Evolutionary conservation across 2,797 vertebrate genomes (phyloP).

Genomic region (Varecia variegata): DNA sequence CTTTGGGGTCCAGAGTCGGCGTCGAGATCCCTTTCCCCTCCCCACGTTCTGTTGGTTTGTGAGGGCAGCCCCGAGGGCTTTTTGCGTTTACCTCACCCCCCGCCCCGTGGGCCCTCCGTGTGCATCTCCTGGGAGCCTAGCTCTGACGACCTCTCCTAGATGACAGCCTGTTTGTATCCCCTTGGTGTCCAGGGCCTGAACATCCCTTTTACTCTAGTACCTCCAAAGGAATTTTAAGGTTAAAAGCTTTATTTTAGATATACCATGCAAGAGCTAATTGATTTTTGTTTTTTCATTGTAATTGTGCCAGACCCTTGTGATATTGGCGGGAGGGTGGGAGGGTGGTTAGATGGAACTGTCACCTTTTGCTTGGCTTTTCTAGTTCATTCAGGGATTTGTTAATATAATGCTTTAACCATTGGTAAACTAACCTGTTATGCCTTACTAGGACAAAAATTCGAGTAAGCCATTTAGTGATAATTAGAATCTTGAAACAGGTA

Average conservation of each 20-base stretch:
- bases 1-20: background rate
- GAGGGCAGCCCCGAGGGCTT: background rate
- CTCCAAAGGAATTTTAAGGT: background rate
- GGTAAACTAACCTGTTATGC: background rate
- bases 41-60: background rate
- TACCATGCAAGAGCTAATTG: background rate
- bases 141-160: background rate
- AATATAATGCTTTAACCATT: accelerated
- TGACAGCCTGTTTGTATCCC: background rate
- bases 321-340: background rate
- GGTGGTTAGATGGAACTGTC: background rate
- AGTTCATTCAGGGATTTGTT: background rate
- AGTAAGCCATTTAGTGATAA: background rate
- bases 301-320: background rate
- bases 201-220: background rate
- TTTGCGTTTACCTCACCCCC: background rate
- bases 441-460: background rate
- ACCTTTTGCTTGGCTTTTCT: background rate
- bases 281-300: background rate
- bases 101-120: background rate
- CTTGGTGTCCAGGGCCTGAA: constrained; percentile 60
- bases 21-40: background rate
- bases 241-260: background rate
- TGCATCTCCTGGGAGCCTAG: background rate
- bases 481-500: background rate